Evolutionary conservation across 1,140 invertebrate genomes (phyloP).

Genomic region (Leptinotarsa defecta): DNA sequence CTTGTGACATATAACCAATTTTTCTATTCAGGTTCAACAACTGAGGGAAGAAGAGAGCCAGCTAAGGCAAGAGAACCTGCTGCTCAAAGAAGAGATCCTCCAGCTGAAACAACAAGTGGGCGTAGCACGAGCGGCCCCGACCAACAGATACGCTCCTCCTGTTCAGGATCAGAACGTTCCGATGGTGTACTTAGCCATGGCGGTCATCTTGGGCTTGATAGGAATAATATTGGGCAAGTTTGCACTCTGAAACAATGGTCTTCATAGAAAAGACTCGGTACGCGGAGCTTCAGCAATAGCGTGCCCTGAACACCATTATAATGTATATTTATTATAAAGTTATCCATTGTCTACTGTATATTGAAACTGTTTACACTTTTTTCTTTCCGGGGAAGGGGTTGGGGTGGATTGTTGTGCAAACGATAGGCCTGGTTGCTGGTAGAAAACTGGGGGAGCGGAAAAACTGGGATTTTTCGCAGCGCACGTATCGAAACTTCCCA

Average conservation of each 20-base stretch:
- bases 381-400: conserved; percentile 6
- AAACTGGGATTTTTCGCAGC: neutral
- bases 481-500: no score
- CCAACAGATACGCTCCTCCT: conserved; percentile 47
- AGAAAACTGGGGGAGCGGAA: neutral
- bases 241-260: conserved; percentile 48
- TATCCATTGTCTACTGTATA: conserved; percentile 45
- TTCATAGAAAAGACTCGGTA: neutral
- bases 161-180: conserved; percentile 38
- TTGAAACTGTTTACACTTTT: conserved; percentile 36
- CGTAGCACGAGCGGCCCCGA: conserved; percentile 34
- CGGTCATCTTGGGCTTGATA: conserved; percentile 44
- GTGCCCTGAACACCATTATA: neutral
- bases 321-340: conserved; percentile 47
- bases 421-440: neutral
- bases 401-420: neutral
- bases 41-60: conserved; percentile 76
- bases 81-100: conserved; percentile 71
- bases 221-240: conserved; percentile 52
- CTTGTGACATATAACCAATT: no score
- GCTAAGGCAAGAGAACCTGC: conserved; percentile 79
- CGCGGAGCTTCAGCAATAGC: neutral
- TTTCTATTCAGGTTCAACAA: conserved; percentile 52
- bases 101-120: conserved; percentile 57
- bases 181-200: conserved; percentile 39